Evolutionary conservation across 1,140 invertebrate species (phyloP), one percentile per base, ranked within the genome.

Genomic region (Hyles vespertilio): DNA sequence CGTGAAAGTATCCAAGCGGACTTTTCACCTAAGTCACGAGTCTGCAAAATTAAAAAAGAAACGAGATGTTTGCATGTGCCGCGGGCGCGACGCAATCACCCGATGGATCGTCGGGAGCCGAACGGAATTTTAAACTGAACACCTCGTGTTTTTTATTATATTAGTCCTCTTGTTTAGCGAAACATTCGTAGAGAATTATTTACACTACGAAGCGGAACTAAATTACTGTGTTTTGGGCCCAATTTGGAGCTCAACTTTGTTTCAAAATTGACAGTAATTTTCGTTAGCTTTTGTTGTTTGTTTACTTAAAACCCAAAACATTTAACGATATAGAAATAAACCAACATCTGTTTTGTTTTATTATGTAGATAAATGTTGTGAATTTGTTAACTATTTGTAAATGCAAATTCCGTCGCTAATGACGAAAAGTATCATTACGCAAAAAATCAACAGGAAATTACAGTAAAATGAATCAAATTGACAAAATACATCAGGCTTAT

Each of bases 41-140:
- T 12, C 36, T 10, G 40, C 9, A n/a, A 44, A 48, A 65, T 40
- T 40, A 65, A 63, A 61, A 69, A 67, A 66, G 59, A 67, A 66
- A 59, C 49, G 60, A 58, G 56, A 67, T 67, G 59, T 59, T 59
- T 53, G 59, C 59, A 22, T 22, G 22, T 55, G 63, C 60, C 63
- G n/a, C 61, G 49, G 54, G 54, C 68, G 65, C 52, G 57, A 61
- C 62, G 67, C 75, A 80, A 78, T 77, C 68, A 64, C 58, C 65
- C 74, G 70, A 63, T 66, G 67, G 69, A 80, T 77, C 59, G 75
- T 3, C 58, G 40, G 65, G 51, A 71, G 61, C 50, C 34, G 65
- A 44, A 36, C 65, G 51, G 78, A 81, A 81, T 81, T 74, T 81
- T 81, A 76, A 80, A 72, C 36, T 40, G 36, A 40, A 40, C 52